Conservation (phyloP, 2,888 invertebrate genomes). For the Melanotus villosus region DNA sequence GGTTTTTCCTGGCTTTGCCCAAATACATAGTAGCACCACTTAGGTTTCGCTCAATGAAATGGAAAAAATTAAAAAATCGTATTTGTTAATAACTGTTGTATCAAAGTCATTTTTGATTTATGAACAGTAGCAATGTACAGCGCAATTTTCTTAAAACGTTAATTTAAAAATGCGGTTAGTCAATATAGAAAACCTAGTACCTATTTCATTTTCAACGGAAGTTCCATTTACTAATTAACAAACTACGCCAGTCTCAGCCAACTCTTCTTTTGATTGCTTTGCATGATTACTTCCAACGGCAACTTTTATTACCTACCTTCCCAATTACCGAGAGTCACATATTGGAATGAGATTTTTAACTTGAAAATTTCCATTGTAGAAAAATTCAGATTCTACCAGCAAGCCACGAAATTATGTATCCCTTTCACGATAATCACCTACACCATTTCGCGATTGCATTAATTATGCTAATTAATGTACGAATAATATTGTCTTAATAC, state of each 20-base stretch:
- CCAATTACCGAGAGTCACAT: not conserved
- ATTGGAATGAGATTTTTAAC: not conserved
- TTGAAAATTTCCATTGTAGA: not conserved
- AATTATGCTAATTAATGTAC: not conserved
- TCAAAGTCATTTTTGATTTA: not conserved
- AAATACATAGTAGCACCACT: slow-evolving; percentile 6
- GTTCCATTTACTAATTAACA: not conserved
- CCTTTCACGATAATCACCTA: not conserved
- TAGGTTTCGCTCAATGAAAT: slow-evolving; percentile 12
- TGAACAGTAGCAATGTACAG: slow-evolving; percentile 9
- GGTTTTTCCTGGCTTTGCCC: slow-evolving; percentile 3
- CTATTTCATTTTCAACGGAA: not conserved
- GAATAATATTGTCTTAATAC: slow-evolving; percentile 34
- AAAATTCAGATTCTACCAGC: not conserved
- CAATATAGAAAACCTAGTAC: not conserved
- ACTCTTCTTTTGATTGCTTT: not conserved
- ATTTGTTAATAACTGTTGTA: not conserved
- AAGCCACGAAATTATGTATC: not conserved
- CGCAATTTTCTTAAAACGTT: not conserved
- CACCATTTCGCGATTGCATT: too few species aligned
- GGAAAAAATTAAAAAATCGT: not conserved
- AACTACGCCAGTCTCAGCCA: not conserved
- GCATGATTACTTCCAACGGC: not conserved
- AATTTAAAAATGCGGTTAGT: not conserved
- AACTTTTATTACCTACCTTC: not conserved